Base-by-base conservation (phyloP, 2,113 vertebrate genomes). In the Tonatia bakeri region DNA sequence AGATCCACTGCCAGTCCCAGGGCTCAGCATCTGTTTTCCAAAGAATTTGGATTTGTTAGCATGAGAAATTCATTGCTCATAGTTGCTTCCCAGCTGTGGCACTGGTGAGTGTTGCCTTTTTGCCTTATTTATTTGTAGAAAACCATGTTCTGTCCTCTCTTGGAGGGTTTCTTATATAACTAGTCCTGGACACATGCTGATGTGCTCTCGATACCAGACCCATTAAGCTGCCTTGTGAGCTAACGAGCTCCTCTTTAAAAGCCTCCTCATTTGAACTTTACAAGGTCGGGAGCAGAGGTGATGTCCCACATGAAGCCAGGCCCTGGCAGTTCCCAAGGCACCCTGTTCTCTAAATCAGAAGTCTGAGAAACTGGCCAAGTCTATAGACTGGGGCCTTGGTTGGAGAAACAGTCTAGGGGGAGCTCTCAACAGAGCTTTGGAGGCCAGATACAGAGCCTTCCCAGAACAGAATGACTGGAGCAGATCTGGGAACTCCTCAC, bases 1-100 rank as follows among this genome's bases (percentile, higher is more conserved):
- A 26, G 24, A 97, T 96, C 95, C 97, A 2, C 96, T 98, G 98
- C 98, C 98, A 99, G 97, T 97, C 97, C 98, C 96, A 95, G 96
- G 92, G 92, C 93, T 98, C 97, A 98, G 98, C 98, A 98, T 98
- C 98, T 99, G 98, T 98, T 98, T 98, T 98, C 98, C 98, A 97
- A 98, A 97, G 98, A 94, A 96, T 83, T 97, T 98, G 97, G 97
- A 98, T 98, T 98, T 98, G 98, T 97, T 98, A 98, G 97, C 98
- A 98, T 98, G 98, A 97, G 98, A 98, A 98, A 98, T 97, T 96
- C 97, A 98, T 98, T 98, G 97, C 98, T 98, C 97, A 96, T 96
- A 90, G 93, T 93, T 97, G 97, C 97, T 98, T 98, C 98, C 98
- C 98, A 99, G 98, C 98, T 98, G 98, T 87, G 96, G 97, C 77